Conservation (phyloP, 2,888 invertebrate species). For the Autographa gamma region DNA sequence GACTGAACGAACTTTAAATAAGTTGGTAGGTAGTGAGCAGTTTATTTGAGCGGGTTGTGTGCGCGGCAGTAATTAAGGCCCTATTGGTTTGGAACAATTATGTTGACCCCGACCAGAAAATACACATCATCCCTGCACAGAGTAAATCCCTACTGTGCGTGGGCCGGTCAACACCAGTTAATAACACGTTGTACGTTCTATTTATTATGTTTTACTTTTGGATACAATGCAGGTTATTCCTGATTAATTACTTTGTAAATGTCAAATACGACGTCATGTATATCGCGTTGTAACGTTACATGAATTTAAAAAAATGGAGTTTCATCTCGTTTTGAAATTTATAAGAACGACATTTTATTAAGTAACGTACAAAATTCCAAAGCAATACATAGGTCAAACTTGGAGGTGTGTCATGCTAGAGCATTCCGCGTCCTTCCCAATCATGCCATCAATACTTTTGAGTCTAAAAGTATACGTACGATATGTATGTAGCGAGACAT, state of each 20-base stretch:
- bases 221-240: not conserved
- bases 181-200: not conserved
- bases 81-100: not conserved
- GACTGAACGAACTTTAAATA: not conserved
- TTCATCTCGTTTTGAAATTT: too few species aligned
- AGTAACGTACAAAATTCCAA: too few species aligned
- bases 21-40: not conserved
- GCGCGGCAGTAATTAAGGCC: not conserved
- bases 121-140: constrained; percentile 2
- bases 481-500: not conserved
- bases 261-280: too few species aligned
- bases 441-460: not conserved
- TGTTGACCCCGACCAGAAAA: not conserved
- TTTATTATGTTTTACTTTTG: not conserved
- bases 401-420: too few species aligned
- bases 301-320: too few species aligned
- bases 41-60: constrained; percentile 6
- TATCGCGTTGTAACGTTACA: too few species aligned
- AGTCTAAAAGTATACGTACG: not conserved
- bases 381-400: too few species aligned
- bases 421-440: not conserved
- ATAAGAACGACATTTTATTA: too few species aligned
- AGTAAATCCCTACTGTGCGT: not conserved
- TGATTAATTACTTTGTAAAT: not conserved
- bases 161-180: not conserved